These are phyloP conservation scores for Forpus xanthops DNA, from an alignment of 2,797 vertebrate genomes.

Conservation along the genomic window DNA sequence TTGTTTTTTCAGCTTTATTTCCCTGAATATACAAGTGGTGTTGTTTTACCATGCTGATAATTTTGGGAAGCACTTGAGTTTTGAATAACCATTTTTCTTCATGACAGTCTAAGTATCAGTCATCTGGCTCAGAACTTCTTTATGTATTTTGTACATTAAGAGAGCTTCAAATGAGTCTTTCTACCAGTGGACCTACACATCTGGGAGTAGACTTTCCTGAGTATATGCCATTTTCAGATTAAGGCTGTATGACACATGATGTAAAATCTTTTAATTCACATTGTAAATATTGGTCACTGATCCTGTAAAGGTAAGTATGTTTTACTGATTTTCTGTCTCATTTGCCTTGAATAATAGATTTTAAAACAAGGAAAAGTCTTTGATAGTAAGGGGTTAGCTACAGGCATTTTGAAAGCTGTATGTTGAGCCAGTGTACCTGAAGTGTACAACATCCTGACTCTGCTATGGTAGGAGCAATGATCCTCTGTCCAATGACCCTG, in stretches of 20 bases:
- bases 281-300: background rate
- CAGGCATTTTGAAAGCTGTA: background rate
- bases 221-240: background rate
- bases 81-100: slow-evolving; percentile 3
- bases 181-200: background rate
- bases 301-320: background rate
- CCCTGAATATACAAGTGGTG: background rate
- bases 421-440: background rate
- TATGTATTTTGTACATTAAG: background rate
- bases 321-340: background rate
- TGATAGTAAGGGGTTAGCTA: background rate
- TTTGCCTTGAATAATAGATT: background rate
- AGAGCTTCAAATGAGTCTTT: background rate
- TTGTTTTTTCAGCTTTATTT: background rate
- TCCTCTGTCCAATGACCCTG: background rate
- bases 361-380: background rate
- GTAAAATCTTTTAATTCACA: background rate
- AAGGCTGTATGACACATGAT: background rate
- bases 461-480: background rate
- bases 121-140: background rate
- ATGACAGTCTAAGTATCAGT: background rate
- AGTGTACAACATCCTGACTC: background rate
- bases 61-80: background rate
- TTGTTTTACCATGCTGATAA: background rate
- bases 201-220: background rate